Conservation (phyloP, 2,888 invertebrate genomes). For the Argynnis bischoffii region DNA sequence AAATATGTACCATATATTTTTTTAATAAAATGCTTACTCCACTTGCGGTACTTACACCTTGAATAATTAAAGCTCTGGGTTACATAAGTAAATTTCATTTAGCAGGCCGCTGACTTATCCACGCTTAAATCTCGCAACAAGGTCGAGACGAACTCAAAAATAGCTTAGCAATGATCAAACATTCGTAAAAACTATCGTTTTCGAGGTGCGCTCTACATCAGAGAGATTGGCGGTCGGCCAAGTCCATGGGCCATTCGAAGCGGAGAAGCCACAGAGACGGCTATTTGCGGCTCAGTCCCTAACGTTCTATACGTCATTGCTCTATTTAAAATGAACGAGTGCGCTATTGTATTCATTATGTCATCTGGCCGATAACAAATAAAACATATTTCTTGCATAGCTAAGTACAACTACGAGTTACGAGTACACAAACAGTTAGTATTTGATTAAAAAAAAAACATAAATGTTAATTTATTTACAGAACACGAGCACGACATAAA, state of each 20-base stretch:
- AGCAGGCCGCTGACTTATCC: conserved; percentile 68
- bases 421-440: not conserved
- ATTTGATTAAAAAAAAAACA: not conserved
- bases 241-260: conserved; percentile 69
- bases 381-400: conserved; percentile 1
- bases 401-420: not conserved
- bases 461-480: conserved; percentile 63
- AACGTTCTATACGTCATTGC: conserved; percentile 72
- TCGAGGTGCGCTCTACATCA: conserved; percentile 67
- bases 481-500: conserved; percentile 90
- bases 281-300: conserved; percentile 74
- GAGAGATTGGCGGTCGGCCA: conserved; percentile 66
- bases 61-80: not conserved
- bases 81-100: conserved; percentile 65
- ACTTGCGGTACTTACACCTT: not conserved
- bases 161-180: conserved; percentile 70
- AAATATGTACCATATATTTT: too few species aligned
- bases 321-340: conserved; percentile 73
- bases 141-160: conserved; percentile 74
- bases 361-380: conserved; percentile 58
- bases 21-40: not conserved
- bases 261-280: conserved; percentile 65
- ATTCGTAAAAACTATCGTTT: conserved; percentile 76
- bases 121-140: conserved; percentile 62
- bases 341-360: conserved; percentile 71